Base-by-base conservation (phyloP, 2,888 invertebrate species). In the Drosophila percnosoma region DNA sequence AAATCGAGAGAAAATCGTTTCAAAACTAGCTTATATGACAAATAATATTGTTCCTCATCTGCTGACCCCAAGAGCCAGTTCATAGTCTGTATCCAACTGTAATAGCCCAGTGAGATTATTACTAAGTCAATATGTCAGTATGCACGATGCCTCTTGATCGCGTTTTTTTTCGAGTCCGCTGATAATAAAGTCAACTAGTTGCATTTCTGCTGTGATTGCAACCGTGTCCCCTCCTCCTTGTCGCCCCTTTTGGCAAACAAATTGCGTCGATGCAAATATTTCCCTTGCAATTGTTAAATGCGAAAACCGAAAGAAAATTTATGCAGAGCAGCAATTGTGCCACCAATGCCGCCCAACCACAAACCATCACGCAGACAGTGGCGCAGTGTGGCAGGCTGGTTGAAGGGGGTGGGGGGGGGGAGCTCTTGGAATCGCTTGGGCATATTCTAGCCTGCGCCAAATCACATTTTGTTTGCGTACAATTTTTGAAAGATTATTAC, bases 401-500 rank as follows among this genome's bases (percentile, higher is more conserved):
- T 29, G 29, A 1, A 1, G 13, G 24, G 13, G 0, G 6, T 1
- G 1, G 33, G 3, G 24, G 18, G 21, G 7, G 6, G 7, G 31
- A 29, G 15, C 38, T 29, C 75, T 75, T 65, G 61, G 48, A 75
- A 54, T 51, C 57, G 42, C 73, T 74, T 49, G 57, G 52, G 59
- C 24, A 36, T 61, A 65, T 70, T 52, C 80, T 70, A 69, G 70
- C 64, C 73, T 53, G 71, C 65, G 78, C 84, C 79, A 87, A 87
- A 90, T 90, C 86, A 83, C 82, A 87, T 89, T 87, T 89, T 87
- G 86, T 87, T 87, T 87, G 90, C 90, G 77, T 75, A 87, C 75
- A 89, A 89, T 85, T 87, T 87, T 87, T 87, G 86, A 87, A 89
- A 87, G 90, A 87, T 87, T 90, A 87, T 89, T 90, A 77, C 73